Base-by-base conservation (phyloP, 1,140 invertebrate species). In the Lutraria rhynchaena region DNA sequence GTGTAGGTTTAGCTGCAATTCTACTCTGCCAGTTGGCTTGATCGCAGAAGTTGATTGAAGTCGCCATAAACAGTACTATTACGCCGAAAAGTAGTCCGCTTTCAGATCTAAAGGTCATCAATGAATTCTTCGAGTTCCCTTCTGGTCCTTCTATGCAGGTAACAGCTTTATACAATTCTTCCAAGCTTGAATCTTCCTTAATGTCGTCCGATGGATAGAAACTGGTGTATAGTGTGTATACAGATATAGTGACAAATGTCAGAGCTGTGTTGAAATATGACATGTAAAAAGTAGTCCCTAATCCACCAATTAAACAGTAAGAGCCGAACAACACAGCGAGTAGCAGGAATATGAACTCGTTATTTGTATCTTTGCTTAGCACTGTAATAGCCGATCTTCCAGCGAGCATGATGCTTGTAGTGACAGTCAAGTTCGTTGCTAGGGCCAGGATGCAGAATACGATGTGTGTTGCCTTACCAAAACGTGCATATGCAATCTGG, bases 251-350 rank as follows among this genome's bases (percentile, higher is more conserved):
- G 19, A 89, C 58, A 57, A 92, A 91, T 29, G 92, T 92, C 78
- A 92, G 65, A 55, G 84, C 88, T 0, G 91, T 88, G 81, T 92
- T 92, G 87, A 92, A 92, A 84, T 92, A 92, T 29, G 91, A 92
- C 9, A 92, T 92, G 82, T 92, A 92, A 69, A 92, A 92, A 0
- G 92, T 92, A 4, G 92, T 91, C 4, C 92, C 91, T 1, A 93
- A 85, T 15, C 92, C 92, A 13, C 92, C 92, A 9, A 92, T 87
- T 53, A 92, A 86, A 33, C 91, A 92, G 83, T 93, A 92, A 22
- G 90, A 90, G 0, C 89, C 90, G 63, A 89, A 89, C 0, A 89
- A 44, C 9, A 86, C 85, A n/a, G 88, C 87, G 51, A 90, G 83
- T 24, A 89, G 77, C 0, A 90, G 33, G 22, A 88, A 81, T 19